Evolutionary conservation across 2,888 invertebrate species (phyloP).

Genomic region (Craniophora ligustri): DNA sequence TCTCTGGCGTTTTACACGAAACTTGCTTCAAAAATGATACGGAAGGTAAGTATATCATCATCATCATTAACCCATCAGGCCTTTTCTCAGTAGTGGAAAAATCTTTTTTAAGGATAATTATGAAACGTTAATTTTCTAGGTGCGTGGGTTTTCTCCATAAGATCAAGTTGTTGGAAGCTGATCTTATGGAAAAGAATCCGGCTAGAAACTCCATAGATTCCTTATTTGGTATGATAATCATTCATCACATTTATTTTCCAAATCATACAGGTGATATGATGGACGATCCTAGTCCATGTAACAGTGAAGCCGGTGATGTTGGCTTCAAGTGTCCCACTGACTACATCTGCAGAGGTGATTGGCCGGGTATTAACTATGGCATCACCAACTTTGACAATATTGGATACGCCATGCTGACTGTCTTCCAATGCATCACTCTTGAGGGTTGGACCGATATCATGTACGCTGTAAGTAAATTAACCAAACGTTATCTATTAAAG

Average conservation of each 20-base stretch:
- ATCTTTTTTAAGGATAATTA: no score
- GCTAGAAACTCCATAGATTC: no score
- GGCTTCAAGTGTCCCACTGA: conserved; percentile 90
- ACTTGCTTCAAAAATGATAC: conserved; percentile 95
- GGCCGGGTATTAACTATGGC: conserved; percentile 95
- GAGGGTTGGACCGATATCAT: conserved; percentile 99
- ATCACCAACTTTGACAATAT: conserved; percentile 99
- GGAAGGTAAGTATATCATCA: conserved; percentile 82
- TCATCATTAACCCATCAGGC: neutral
- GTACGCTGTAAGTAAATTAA: conserved; percentile 95
- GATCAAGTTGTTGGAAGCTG: no score
- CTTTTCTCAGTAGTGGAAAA: no score
- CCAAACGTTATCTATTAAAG: no score
- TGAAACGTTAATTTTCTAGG: no score
- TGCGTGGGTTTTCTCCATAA: no score
- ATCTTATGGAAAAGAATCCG: no score
- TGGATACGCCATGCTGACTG: conserved; percentile 99
- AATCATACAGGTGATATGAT: conserved; percentile 60
- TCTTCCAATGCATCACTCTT: conserved; percentile 99
- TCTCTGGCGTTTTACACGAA: conserved; percentile 97
- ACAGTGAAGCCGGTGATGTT: conserved; percentile 87
- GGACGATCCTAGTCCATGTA: conserved; percentile 83
- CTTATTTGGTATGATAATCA: no score
- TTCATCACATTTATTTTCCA: no score
- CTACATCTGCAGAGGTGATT: conserved; percentile 88